A percentile compares a stretch with the other conserved stretches of the same genome.
These are phyloP conservation scores for Caenorhabditis elegans DNA, from an alignment of 1,140 invertebrate genomes.

Conservation along the genomic window WBcel235 BX284605.5:5659001-5659500, in stretches of 20 bases:
- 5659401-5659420: slow-evolving; percentile 1
- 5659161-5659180: background rate
- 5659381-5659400: background rate
- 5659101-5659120: slow-evolving; percentile 16
- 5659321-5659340: background rate
- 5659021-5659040: background rate
- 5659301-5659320: background rate
- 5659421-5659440: background rate
- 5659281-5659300: background rate
- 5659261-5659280: background rate
- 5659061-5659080: slow-evolving; percentile 3
- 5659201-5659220: background rate
- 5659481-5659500: background rate
- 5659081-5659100: background rate
- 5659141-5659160: too few relatives aligned
- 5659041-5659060: background rate
- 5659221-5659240: background rate
- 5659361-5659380: too few relatives aligned
- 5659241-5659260: background rate
- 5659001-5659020: background rate
- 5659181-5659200: background rate
- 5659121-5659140: too few relatives aligned
- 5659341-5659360: too few relatives aligned
- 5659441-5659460: background rate
- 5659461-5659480: background rate